Percentiles rank a stretch among this genome's conserved stretches.
These are phyloP conservation scores for Thomomys bottae DNA, from an alignment of 2,113 vertebrate species.

Conservation along the genomic window DNA sequence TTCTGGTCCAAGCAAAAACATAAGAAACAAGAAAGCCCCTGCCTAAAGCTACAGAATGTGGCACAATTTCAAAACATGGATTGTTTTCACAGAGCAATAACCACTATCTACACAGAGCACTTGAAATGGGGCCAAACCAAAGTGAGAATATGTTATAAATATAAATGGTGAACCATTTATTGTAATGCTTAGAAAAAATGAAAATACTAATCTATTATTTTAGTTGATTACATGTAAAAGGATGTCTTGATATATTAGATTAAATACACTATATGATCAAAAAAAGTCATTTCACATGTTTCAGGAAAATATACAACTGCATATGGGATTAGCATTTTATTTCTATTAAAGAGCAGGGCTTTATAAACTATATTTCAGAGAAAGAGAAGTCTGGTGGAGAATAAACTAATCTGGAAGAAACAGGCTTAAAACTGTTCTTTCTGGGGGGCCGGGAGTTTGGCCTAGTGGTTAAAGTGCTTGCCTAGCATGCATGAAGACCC, in stretches of 20 bases:
- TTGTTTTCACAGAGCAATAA: not conserved
- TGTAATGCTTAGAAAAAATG: not conserved
- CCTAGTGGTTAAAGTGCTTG: too few species aligned
- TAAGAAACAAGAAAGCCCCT: not conserved
- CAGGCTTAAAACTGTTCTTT: not conserved
- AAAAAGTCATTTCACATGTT: slow-evolving; percentile 19
- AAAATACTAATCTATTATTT: not conserved
- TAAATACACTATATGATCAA: not conserved
- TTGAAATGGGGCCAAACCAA: not conserved
- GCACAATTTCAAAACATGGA: not conserved
- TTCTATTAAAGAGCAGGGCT: not conserved
- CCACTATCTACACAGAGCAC: not conserved
- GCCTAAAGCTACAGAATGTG: not conserved
- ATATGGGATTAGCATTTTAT: slow-evolving; percentile 14
- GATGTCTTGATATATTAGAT: slow-evolving; percentile 16
- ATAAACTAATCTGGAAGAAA: not conserved
- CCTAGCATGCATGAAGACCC: too few species aligned
- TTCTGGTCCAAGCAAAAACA: not conserved
- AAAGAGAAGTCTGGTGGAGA: not conserved
- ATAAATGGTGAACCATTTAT: slow-evolving; percentile 24
- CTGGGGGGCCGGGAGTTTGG: too few species aligned
- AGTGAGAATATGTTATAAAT: not conserved
- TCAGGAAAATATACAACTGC: slow-evolving; percentile 31
- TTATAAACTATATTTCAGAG: not conserved
- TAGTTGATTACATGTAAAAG: not conserved